phyloP scores from a whole-genome alignment of 2,113 vertebrate species.

The Seriola rivoliana region DNA sequence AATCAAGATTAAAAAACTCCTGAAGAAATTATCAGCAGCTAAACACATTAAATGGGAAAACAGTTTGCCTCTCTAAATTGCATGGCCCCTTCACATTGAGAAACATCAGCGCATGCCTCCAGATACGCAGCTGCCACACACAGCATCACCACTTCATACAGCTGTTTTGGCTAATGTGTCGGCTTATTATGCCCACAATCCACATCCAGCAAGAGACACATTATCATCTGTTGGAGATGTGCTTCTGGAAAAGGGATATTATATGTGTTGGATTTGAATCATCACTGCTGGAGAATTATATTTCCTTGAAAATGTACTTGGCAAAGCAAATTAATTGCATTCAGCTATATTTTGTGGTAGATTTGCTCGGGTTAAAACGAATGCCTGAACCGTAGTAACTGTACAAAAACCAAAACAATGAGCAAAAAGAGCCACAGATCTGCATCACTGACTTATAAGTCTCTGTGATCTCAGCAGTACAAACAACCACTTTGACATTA shows the following conservation, averaged over 20 bases:
- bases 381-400: neutral
- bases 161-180: neutral
- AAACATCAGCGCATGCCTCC: slow-evolving; percentile 16
- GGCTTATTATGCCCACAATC: neutral
- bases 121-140: slow-evolving; percentile 3
- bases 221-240: neutral
- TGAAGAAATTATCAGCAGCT: neutral
- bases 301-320: neutral
- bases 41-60: slow-evolving; percentile 2
- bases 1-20: neutral
- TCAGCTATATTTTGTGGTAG: neutral
- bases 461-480: neutral
- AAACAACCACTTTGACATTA: neutral
- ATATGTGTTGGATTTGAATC: neutral
- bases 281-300: neutral
- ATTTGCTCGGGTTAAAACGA: neutral
- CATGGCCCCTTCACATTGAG: neutral
- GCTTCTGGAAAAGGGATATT: neutral
- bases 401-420: neutral
- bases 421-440: neutral
- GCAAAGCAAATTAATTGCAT: neutral
- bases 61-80: neutral
- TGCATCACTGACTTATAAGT: neutral
- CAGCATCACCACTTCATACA: neutral
- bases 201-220: neutral